Evolutionary conservation across 2,888 invertebrate species (phyloP), one percentile per base, ranked within the genome.

Genomic region (Thera obeliscata): DNA sequence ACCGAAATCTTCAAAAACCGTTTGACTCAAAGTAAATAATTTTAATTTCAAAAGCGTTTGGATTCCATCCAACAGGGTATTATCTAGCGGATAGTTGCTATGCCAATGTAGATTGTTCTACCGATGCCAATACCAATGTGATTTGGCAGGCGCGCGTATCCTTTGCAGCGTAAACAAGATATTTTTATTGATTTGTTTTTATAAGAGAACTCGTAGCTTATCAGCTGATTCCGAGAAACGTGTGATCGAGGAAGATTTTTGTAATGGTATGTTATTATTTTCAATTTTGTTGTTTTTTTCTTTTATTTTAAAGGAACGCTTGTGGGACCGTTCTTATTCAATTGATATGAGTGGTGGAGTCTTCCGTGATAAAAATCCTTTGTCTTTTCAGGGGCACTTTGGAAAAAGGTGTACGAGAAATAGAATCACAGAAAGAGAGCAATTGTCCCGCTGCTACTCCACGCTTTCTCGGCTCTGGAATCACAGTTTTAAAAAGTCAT

Each of bases 101-200:
- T 54, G 74, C 72, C 66, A 69, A 52, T 50, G 73, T 58, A 56
- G 71, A 72, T 76, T 73, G 71, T 72, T 70, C 70, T 56, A 57
- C 72, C 74, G 71, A 74, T 84, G 85, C 85, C 86, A 86, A 82
- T 82, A 77, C 72, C 79, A 74, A 76, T 77, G 73, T 74, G 74
- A 80, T 81, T 89, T 88, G 89, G 86, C 87, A 86, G 69, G 58
- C 62, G 65, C 58, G 50, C 62, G 61, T 60, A 70, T 70, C 64
- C 72, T 81, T 76, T 74, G 72, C 75, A 74, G 69, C 71, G 81
- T 83, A 85, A 84, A 84, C 83, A 86, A 81, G 72, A 76, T 84
- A 84, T 82, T 85, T 85, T 79, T 81, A 78, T 68, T 69, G 68
- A 68, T 65, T 74, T 66, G 66, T 70, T 71, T 75, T 72, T 68